Percentiles rank a stretch among this genome's conserved stretches.
These are phyloP conservation scores for Oxyteleia sp. DNA, from an alignment of 2,888 invertebrate species.

Conservation along the genomic window DNA sequence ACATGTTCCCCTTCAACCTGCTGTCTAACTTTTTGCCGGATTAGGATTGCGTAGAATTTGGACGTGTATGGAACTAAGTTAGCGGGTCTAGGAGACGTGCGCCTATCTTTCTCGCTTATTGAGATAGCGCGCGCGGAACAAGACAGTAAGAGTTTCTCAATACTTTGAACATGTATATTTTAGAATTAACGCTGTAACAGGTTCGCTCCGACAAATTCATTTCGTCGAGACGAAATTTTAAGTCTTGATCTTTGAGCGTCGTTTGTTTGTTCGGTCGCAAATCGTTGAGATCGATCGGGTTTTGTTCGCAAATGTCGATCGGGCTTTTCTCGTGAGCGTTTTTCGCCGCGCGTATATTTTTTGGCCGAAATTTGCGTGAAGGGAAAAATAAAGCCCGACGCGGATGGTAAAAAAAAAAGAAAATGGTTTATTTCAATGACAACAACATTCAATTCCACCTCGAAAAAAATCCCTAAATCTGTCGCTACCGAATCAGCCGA, in stretches of 20 bases:
- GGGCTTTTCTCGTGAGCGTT: background rate
- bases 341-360: constrained; percentile 12
- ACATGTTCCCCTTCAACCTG: constrained; percentile 55
- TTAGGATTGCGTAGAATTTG: constrained; percentile 51
- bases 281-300: constrained; percentile 17
- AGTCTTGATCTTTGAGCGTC: constrained; percentile 9
- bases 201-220: constrained; percentile 30
- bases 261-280: constrained; percentile 6
- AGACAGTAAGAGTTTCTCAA: constrained; percentile 61
- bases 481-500: constrained; percentile 37
- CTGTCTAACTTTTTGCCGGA: constrained; percentile 60
- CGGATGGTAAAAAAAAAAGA: constrained; percentile 11
- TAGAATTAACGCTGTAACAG: constrained; percentile 42
- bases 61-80: constrained; percentile 45
- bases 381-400: constrained; percentile 14
- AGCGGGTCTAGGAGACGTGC: constrained; percentile 13
- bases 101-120: constrained; percentile 57
- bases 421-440: constrained; percentile 59
- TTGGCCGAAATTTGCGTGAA: constrained; percentile 10
- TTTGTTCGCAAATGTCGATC: constrained; percentile 16
- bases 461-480: constrained; percentile 38
- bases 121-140: constrained; percentile 48
- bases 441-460: constrained; percentile 56
- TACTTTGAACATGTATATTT: constrained; percentile 64
- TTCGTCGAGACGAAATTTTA: constrained; percentile 11